Evolutionary conservation across 2,797 vertebrate genomes (phyloP).

Genomic region (Aphelocoma californica): DNA sequence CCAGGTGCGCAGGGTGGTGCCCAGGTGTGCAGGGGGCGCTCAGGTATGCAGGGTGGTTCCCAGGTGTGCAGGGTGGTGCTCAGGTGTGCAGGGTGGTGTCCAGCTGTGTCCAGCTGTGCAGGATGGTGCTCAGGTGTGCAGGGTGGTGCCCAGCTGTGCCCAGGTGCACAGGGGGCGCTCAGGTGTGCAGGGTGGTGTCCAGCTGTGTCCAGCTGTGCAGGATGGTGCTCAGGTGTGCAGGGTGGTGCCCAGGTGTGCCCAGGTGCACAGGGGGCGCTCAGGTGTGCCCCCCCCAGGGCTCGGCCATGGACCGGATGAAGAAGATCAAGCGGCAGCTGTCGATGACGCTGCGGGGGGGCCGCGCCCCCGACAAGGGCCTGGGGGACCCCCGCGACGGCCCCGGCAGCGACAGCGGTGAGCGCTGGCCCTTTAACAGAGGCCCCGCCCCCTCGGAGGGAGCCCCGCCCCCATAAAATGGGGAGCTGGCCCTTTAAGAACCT

Average conservation of each 20-base stretch:
- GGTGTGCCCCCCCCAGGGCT: not conserved
- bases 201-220: too few relatives aligned
- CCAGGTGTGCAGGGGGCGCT: too few relatives aligned
- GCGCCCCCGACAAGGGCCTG: slow-evolving; percentile 79
- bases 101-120: too few relatives aligned
- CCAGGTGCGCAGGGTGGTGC: too few relatives aligned
- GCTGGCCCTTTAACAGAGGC: not conserved
- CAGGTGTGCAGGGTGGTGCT: too few relatives aligned
- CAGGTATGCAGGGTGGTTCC: too few relatives aligned
- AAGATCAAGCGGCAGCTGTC: slow-evolving; percentile 94
- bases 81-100: not conserved
- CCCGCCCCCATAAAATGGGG: not conserved
- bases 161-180: too few relatives aligned
- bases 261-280: not conserved
- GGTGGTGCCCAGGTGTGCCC: not conserved
- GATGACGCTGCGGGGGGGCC: slow-evolving; percentile 86
- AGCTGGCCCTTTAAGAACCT: not conserved
- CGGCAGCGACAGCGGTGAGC: not conserved
- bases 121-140: not conserved
- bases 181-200: too few relatives aligned
- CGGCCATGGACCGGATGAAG: slow-evolving; percentile 86
- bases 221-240: too few relatives aligned
- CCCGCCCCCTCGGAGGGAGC: not conserved
- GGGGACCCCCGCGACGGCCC: not conserved
- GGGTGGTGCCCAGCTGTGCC: too few relatives aligned